Base-by-base conservation (phyloP, 2,888 invertebrate species). In the Tachina grossa region DNA sequence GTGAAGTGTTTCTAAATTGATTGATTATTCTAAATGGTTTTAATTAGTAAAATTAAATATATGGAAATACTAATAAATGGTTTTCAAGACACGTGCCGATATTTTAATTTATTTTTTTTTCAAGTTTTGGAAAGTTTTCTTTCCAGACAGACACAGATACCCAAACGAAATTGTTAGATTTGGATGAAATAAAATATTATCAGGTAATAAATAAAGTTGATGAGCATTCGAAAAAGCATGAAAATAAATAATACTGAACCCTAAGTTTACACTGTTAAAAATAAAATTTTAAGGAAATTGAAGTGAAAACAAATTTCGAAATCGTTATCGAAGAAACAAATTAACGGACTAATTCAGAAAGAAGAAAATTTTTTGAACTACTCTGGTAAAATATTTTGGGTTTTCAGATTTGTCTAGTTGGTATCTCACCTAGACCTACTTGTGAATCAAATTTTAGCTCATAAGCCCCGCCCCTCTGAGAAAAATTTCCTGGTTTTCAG, bases 1-100 rank as follows among this genome's bases (percentile, higher is more conserved):
- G 4, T n/a, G n/a, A n/a, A n/a, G 53, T 63, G 13, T 55, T 69
- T 19, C 53, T 22, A 22, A 45, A 31, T 47, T 47, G 16, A 43
- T 13, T 6, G 39, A 51, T 39, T 41, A 16, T 47, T 11, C 16
- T 13, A 11, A 43, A 53, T 43, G 53, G 11, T 6, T 22, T 13
- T 22, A 55, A 55, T 53, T 19, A 16, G 14, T 14, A 9, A 51
- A 53, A 43, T 22, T 5, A 55, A 53, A 13, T 0, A 0, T 41
- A 1, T 6, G 53, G 9, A 45, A 55, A 22, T 55, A 43, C 57
- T 47, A 53, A n/a, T 22, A 47, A 61, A 16, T 61, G 14, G 49
- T 61, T 39, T 4, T 45, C 9, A 19, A 75, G 45, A 63, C 63
- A 65, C 45, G 43, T 75, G 75, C 45, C 19, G 22, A 43, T 61